Base-by-base conservation (phyloP, 2,888 invertebrate species). In the Byasa hedistus region DNA sequence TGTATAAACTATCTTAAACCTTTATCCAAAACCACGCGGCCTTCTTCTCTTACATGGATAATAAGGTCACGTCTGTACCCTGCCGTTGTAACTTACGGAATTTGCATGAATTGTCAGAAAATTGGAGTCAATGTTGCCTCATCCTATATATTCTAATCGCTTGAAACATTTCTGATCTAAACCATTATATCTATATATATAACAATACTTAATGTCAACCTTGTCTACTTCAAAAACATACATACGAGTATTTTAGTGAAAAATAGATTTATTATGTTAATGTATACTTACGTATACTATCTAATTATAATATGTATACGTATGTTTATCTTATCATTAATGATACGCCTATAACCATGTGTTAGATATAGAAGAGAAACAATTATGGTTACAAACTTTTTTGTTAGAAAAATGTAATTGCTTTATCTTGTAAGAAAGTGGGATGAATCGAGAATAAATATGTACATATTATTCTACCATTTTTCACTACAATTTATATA, bases 41-140 rank as follows among this genome's bases (percentile, higher is more conserved):
- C 19, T 52, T 52, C 52, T 52, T 52, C 52, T 22, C 19, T 55
- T 24, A 55, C 22, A 23, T 10, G 22, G 22, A 24, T 55, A 24
- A 55, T 55, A 12, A 17, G 55, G 55, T 55, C 24, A 55, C 55
- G 55, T 55, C 24, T 55, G 17, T 55, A 17, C 22, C 24, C 23
- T 55, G 55, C 24, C 52, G 21, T 52, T 52, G 52, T 55, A 55
- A 55, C 24, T 23, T 4, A 23, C 15, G 4, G 10, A 55, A 55
- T 55, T 55, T 24, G 55, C 24, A 55, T 23, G 55, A 15, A 23
- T 55, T 55, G 24, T 55, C 24, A 55, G 24, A 55, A 55, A 55
- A 55, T 55, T 10, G 55, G 21, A n/a, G 21, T 19, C 52, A 10
- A 52, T 10, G 52, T 21, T 44, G 19, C 44, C 17, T 44, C 3